Evolutionary conservation across 2,797 vertebrate genomes (phyloP), one percentile per base, ranked within the genome.

Genomic region (Crypturellus tataupa): DNA sequence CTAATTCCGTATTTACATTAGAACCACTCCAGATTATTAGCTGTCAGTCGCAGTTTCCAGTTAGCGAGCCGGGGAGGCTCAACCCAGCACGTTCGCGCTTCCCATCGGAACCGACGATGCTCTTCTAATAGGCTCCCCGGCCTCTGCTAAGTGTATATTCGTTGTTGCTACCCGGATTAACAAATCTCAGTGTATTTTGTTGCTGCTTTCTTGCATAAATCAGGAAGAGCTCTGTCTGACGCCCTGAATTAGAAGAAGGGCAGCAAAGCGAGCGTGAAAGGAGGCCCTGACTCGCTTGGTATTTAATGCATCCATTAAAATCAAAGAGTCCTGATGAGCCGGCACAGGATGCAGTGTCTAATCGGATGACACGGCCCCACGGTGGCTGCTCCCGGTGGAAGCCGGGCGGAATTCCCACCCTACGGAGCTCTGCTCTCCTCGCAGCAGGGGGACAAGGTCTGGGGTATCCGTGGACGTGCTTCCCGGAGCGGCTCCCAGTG

Each of bases 91-190:
- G 0, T 88, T 82, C 87, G 84, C 82, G 64, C 92, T 72, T 89
- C 87, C 40, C 84, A 76, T 84, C 2, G 6, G 63, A 94, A 51
- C 39, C 2, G 67, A 71, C 49, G 37, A 71, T 62, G 59, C 51
- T 58, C 80, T 91, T 92, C 90, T 90, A 44, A 23, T 33, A 63
- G 90, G 58, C 84, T 80, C 79, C 78, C 87, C 68, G 39, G 23
- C 79, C 73, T 78, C 83, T 75, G 3, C 80, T 39, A 59, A 80
- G 56, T 16, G 21, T 40, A 9, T 46, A 68, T 67, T 89, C 80
- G 85, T 87, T 92, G 79, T 63, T 97, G 91, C 90, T 93, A 95
- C 95, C 87, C 67, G 55, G 79, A 93, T 47, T 47, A 87, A 90
- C 73, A 80, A 55, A 80, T 46, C 76, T 47, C 68, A 72, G 77